Evolutionary conservation across 2,888 invertebrate genomes (phyloP), one percentile per base, ranked within the genome.

Genomic region (Ceramica pisi): DNA sequence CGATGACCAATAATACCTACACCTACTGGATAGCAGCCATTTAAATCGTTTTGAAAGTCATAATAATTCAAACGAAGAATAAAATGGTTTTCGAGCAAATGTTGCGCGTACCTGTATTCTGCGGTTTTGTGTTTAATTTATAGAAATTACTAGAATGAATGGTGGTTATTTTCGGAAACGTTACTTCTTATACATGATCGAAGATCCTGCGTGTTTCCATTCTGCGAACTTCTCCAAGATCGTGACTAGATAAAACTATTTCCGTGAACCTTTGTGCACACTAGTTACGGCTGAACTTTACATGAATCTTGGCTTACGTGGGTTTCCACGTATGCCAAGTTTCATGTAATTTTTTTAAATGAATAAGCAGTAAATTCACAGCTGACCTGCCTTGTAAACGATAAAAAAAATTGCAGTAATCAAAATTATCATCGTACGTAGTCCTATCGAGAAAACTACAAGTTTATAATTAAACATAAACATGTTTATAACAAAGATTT

Each of bases 401-500:
- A 3, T 31, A 7, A 41, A 41, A 41, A 12, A 2, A 5, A 41
- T 21, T n/a, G n/a, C 12, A 23, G 10, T 21, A 4, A 50, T 50
- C 6, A 89, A 57, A 16, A 53, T n/a, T 21, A 26, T 2, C 7
- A 19, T 51, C 35, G 31, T 12, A 5, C 4, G 7, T 31, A 16
- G n/a, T 38, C 23, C 19, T 38, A 41, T 71, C 19, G 19, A 60
- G 38, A 66, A 55, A 59, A 41, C 12, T 16, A 21, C 21, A n/a
- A 44, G 31, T 62, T 48, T 21, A 62, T 55, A 19, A 50, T 38
- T 56, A 38, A 31, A 57, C 51, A 75, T 51, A 44, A 48, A 53
- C 38, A 56, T 64, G 56, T 73, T 48, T 64, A 35, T 64, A 35
- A 56, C 60, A 64, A 67, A 14, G 38, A 55, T 56, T 65, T 66